Evolutionary conservation across 2,113 vertebrate species (phyloP).

Genomic region (Mungos mungo): DNA sequence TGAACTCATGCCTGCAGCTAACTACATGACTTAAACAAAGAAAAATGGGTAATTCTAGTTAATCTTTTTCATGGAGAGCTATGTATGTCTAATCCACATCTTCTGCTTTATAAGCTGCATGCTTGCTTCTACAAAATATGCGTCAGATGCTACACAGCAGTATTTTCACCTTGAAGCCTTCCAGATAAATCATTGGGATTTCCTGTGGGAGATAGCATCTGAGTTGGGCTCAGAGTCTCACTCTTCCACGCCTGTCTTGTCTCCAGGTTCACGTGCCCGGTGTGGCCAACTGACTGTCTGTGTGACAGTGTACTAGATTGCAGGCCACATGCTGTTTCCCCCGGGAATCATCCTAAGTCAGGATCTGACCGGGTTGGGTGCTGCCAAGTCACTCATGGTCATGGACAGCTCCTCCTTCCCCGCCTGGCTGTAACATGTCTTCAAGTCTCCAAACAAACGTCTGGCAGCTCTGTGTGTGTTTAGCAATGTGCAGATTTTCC

Average conservation of each 20-base stretch:
- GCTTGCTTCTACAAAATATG: conserved; percentile 57
- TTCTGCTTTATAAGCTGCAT: conserved; percentile 29
- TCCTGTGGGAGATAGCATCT: conserved; percentile 50
- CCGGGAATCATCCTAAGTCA: conserved; percentile 7
- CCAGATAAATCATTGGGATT: conserved; percentile 62
- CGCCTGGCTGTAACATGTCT: conserved; percentile 60
- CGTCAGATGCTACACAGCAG: conserved; percentile 59
- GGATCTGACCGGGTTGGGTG: conserved; percentile 12
- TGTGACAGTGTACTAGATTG: conserved; percentile 16
- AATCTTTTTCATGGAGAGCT: not conserved
- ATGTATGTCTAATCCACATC: conserved; percentile 29
- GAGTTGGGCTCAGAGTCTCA: not conserved
- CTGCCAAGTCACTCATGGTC: conserved; percentile 70
- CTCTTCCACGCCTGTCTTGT: conserved; percentile 39
- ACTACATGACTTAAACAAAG: conserved; percentile 45
- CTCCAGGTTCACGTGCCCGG: conserved; percentile 42
- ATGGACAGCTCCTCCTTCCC: conserved; percentile 33
- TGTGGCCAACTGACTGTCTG: not conserved
- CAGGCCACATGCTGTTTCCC: not conserved
- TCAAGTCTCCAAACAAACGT: conserved; percentile 57
- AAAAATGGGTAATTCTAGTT: conserved; percentile 21
- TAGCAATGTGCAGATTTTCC: conserved; percentile 52
- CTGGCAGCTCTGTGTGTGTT: conserved; percentile 45
- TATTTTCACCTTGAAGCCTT: conserved; percentile 72
- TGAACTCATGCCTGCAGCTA: not conserved